Evolutionary conservation across 2,888 invertebrate species (phyloP), one percentile per base, ranked within the genome.

Genomic region (Achlya flavicornis): DNA sequence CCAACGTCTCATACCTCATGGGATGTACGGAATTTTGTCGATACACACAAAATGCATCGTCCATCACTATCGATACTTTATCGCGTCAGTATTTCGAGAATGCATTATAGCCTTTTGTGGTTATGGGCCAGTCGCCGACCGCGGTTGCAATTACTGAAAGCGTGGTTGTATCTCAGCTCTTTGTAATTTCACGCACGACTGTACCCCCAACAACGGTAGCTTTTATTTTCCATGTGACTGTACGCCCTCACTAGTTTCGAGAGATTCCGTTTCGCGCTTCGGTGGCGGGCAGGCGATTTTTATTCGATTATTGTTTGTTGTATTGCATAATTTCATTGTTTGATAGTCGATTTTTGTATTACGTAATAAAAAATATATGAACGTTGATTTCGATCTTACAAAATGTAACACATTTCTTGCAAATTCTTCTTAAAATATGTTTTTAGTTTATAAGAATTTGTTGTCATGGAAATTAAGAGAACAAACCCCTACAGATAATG

Each of bases 141-240:
- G 69, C 73, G 76, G 77, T 76, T 76, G 79, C 83, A 85, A 83
- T 84, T 83, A 85, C 80, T 74, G 78, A 82, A 83, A 78, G 76
- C 77, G 74, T 76, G 75, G 67, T 75, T 77, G 76, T 78, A 78
- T 74, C 64, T 68, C 65, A 63, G 73, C 74, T 78, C 83, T 83
- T 82, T 83, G 84, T 81, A 81, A 78, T 79, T 77, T 80, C 70
- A 76, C 74, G 67, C 77, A 70, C 73, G 72, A 72, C 71, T 75
- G 76, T 77, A 77, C 74, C 67, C 63, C 68, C 62, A 61, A 53
- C 62, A 61, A 53, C 63, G 66, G 62, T 66, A 35, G 64, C 67
- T 66, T 69, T 64, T 68, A 66, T 78, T 78, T 73, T 69, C 53
- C 62, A 62, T 61, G 63, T 75, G 71, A 74, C 65, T 75, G 73